phyloP scores from a whole-genome alignment of 2,797 vertebrate genomes.

The Malacoctenus gilli region DNA sequence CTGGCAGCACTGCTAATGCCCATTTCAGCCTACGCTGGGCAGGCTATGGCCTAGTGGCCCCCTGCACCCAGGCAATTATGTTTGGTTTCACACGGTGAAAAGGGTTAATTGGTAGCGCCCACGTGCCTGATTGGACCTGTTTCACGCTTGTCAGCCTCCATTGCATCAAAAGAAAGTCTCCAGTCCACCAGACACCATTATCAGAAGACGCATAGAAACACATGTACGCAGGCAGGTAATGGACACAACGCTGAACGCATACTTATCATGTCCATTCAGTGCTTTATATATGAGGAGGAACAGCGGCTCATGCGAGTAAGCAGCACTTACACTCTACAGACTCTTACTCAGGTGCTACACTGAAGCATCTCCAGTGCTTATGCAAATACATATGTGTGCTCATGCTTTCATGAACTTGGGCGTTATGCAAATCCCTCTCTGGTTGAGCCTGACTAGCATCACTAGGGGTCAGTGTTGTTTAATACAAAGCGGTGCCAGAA shows the following conservation, averaged over 20 bases:
- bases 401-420: slow-evolving; percentile 6
- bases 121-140: slow-evolving; percentile 85
- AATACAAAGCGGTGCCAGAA: slow-evolving; percentile 35
- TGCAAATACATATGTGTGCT: slow-evolving; percentile 10
- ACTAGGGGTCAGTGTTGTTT: slow-evolving; percentile 82
- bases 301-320: too few relatives aligned
- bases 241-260: background rate
- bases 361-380: background rate
- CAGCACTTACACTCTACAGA: background rate
- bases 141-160: slow-evolving; percentile 85
- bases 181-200: slow-evolving; percentile 61
- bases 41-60: slow-evolving; percentile 74
- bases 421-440: slow-evolving; percentile 27
- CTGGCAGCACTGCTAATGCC: slow-evolving; percentile 77
- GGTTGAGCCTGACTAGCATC: slow-evolving; percentile 23
- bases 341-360: background rate
- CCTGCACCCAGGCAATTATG: slow-evolving; percentile 80
- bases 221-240: background rate
- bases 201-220: background rate
- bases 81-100: slow-evolving; percentile 82
- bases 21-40: slow-evolving; percentile 78
- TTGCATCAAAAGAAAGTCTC: slow-evolving; percentile 79
- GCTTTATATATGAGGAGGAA: too few relatives aligned
- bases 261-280: too few relatives aligned
- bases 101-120: slow-evolving; percentile 84